Base-by-base conservation (phyloP, 2,888 invertebrate genomes). In the Ptycholaimellus sp. region DNA sequence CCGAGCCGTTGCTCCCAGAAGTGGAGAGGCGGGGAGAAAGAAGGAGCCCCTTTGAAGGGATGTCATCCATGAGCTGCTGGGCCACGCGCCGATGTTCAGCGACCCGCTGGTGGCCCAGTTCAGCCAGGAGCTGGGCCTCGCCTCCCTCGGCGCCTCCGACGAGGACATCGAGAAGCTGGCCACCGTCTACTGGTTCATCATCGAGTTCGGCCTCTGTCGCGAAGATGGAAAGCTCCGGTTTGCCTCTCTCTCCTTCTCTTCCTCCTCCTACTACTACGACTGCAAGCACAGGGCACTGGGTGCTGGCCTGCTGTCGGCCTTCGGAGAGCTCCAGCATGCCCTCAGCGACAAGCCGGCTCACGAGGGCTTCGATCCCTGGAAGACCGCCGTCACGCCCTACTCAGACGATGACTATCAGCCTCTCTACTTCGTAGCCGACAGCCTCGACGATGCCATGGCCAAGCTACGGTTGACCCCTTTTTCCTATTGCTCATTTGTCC, bases 161-260 rank as follows among this genome's bases (percentile, higher is more conserved):
- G 83, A 85, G 49, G 85, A 74, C 53, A 79, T 96, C 42, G 83
- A 90, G 56, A 83, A 80, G 61, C 67, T 96, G 13, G 85, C 93
- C 1, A 87, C 93, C 49, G 90, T 90, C 51, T 96, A 85, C 61
- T 96, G 93, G 96, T 99, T 96, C 59, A 96, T 93, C 0, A 83
- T 96, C 2, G 96, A 99, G 59, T 99, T 76, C 54, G 96, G 96
- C 2, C 59, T 99, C 20, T 93, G 90, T 55, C 73, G 76, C 21
- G 83, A 99, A 69, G 46, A 79, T 39, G 81, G 78, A 2, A 70
- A 77, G 45, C 50, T 87, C 21, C 80, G 78, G 57, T n/a, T n/a
- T n/a, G n/a, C n/a, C n/a, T n/a, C n/a, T n/a, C n/a, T n/a, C n/a
- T n/a, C n/a, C n/a, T n/a, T n/a, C n/a, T n/a, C n/a, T n/a, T n/a